Conservation (phyloP, 2,797 vertebrate genomes). For the Triplophysa yarkandensis region DNA sequence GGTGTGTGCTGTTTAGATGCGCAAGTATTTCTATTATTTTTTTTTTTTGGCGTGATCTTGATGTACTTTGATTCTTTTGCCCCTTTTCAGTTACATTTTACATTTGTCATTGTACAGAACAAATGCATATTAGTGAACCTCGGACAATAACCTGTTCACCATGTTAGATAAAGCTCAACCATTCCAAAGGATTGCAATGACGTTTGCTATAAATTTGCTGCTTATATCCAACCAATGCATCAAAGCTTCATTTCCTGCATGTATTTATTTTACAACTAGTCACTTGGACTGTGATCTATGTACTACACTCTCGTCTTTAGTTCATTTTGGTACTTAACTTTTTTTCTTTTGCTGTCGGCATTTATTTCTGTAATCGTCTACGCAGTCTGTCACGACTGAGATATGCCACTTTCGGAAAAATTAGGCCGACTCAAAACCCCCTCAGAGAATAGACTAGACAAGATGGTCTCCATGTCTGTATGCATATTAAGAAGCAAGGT, state of each 20-base stretch:
- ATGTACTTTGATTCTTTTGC: constrained; percentile 62
- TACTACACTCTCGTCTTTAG: constrained; percentile 63
- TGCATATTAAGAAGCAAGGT: constrained; percentile 14
- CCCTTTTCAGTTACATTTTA: constrained; percentile 69
- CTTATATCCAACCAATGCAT: constrained; percentile 72
- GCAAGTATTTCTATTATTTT: constrained; percentile 67
- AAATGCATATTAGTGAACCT: constrained; percentile 70
- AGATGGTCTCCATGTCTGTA: constrained; percentile 42
- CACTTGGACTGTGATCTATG: constrained; percentile 75
- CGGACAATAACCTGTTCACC: constrained; percentile 67
- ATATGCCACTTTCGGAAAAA: constrained; percentile 59
- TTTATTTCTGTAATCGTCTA: constrained; percentile 44
- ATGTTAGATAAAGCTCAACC: constrained; percentile 69
- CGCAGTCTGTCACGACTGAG: constrained; percentile 58
- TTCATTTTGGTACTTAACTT: constrained; percentile 73
- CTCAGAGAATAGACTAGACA: constrained; percentile 55
- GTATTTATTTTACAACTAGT: constrained; percentile 71
- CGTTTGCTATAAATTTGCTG: constrained; percentile 75
- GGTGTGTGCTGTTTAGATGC: constrained; percentile 64
- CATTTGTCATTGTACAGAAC: constrained; percentile 67
- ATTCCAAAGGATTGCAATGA: constrained; percentile 81
- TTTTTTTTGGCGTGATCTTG: constrained; percentile 66
- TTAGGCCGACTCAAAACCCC: constrained; percentile 44
- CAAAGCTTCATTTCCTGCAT: constrained; percentile 62
- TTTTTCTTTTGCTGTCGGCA: constrained; percentile 58